A percentile compares a stretch with the other conserved stretches of the same genome.
These are phyloP conservation scores for Epinotia demarniana DNA, from an alignment of 2,888 invertebrate genomes.

Conservation along the genomic window DNA sequence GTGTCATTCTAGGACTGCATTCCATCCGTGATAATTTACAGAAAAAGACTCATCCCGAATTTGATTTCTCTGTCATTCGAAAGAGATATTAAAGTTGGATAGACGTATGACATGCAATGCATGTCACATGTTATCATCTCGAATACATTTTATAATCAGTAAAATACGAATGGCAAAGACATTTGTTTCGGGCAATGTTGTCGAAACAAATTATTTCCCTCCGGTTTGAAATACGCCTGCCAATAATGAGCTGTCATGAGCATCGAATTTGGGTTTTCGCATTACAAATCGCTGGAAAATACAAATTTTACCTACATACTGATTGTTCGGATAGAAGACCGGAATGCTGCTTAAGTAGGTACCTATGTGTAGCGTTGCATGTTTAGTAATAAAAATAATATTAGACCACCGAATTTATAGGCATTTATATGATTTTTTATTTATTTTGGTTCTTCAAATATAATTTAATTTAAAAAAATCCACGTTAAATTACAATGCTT, in stretches of 20 bases:
- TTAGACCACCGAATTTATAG: neutral
- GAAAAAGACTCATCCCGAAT: neutral
- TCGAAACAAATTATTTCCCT: slow-evolving; percentile 22
- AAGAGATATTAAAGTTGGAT: neutral
- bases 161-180: slow-evolving; percentile 1
- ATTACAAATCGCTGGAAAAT: slow-evolving; percentile 5
- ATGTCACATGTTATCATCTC: neutral
- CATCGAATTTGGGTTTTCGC: slow-evolving; percentile 28
- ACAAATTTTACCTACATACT: neutral
- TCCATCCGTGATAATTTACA: neutral
- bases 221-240: slow-evolving; percentile 34
- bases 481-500: neutral
- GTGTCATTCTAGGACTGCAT: neutral
- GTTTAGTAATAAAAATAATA: neutral
- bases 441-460: neutral
- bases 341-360: neutral
- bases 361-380: neutral
- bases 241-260: slow-evolving; percentile 37
- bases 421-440: neutral
- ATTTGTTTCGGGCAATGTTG: slow-evolving; percentile 11
- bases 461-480: too few species aligned
- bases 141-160: neutral
- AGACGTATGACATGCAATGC: neutral
- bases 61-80: neutral
- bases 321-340: neutral